Percentiles rank a stretch among this genome's conserved stretches.
These are phyloP conservation scores for Falco biarmicus DNA, from an alignment of 2,797 vertebrate genomes.

Conservation along the genomic window DNA sequence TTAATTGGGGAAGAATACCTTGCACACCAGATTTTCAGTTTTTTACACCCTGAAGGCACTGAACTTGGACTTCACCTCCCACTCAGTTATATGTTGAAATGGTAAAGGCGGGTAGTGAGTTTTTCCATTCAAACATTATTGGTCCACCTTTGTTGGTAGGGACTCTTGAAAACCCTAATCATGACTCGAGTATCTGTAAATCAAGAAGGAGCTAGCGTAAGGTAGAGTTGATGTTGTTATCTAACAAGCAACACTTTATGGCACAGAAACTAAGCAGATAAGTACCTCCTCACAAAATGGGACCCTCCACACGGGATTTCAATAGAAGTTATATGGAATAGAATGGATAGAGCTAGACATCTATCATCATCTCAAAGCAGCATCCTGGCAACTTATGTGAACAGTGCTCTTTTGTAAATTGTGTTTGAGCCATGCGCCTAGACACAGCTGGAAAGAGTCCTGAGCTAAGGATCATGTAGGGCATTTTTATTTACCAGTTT, in stretches of 20 bases:
- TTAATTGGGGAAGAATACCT: background rate
- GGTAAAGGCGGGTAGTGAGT: background rate
- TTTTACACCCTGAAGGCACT: background rate
- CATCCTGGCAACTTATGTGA: background rate
- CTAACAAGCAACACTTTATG: background rate
- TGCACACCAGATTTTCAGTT: background rate
- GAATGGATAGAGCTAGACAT: background rate
- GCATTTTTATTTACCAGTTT: slow-evolving; percentile 21
- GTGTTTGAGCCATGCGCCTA: background rate
- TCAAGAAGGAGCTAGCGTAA: background rate
- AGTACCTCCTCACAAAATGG: background rate
- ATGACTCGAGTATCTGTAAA: background rate
- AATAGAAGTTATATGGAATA: background rate
- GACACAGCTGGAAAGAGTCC: background rate
- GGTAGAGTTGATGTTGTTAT: background rate
- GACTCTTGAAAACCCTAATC: background rate
- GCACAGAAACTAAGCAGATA: background rate
- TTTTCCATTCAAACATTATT: background rate
- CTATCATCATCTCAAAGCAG: background rate
- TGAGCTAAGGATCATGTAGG: background rate
- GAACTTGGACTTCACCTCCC: background rate
- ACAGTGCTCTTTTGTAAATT: background rate
- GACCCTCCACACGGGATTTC: background rate
- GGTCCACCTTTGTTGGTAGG: background rate
- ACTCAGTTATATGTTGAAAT: background rate